A percentile compares a stretch with the other conserved stretches of the same genome.
These are phyloP conservation scores for Aphaenogaster ashmeadi DNA, from an alignment of 1,140 invertebrate species.

Conservation along the genomic window DNA sequence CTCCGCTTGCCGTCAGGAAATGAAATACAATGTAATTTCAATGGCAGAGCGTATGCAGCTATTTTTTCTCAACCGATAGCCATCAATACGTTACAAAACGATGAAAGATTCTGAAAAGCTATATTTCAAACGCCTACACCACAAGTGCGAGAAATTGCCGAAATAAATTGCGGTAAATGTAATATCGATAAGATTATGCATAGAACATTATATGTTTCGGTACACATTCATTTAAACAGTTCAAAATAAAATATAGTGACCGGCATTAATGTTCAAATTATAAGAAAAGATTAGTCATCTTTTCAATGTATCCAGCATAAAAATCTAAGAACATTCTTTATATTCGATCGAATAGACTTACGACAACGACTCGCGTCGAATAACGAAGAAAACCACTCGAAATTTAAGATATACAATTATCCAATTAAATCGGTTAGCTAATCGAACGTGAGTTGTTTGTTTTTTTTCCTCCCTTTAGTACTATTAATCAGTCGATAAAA, in stretches of 20 bases:
- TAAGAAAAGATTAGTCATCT: neutral
- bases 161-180: neutral
- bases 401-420: slow-evolving; percentile 55
- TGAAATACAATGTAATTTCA: slow-evolving; percentile 56
- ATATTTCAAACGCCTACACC: neutral
- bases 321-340: neutral
- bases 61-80: slow-evolving; percentile 30
- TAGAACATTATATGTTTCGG: neutral
- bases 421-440: neutral
- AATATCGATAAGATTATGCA: neutral
- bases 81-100: slow-evolving; percentile 53
- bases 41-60: neutral
- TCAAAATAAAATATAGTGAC: neutral
- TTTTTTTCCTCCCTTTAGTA: slow-evolving; percentile 29
- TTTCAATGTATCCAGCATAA: neutral
- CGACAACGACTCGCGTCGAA: slow-evolving; percentile 18
- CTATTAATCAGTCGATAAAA: slow-evolving; percentile 66
- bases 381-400: slow-evolving; percentile 32
- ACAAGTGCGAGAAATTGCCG: neutral
- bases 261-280: neutral
- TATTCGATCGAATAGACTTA: neutral
- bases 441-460: slow-evolving; percentile 24
- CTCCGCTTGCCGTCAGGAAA: slow-evolving; percentile 38
- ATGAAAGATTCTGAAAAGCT: slow-evolving; percentile 42
- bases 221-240: neutral